Conservation (phyloP, 2,888 invertebrate species). For the Tanytarsus gracilentus region DNA sequence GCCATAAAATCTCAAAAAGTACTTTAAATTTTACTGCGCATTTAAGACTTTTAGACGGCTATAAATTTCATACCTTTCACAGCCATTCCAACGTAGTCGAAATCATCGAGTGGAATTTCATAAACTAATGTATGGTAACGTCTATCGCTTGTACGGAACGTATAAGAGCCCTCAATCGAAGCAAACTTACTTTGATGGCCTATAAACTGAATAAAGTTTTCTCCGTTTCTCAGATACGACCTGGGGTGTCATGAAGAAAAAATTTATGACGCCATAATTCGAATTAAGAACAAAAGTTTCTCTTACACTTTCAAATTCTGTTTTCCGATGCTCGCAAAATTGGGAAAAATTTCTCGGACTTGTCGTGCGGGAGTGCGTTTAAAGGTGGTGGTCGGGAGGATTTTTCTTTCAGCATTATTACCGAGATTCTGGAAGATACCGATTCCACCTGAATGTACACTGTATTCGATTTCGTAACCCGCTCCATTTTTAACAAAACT, state of each 20-base stretch:
- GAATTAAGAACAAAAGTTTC: background rate
- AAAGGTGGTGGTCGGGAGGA: background rate
- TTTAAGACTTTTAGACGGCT: too few species aligned
- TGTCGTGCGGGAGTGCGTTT: constrained; percentile 2
- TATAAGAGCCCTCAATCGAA: constrained; percentile 18
- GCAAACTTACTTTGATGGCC: background rate
- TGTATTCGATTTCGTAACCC: constrained; percentile 17
- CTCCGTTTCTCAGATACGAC: constrained; percentile 12
- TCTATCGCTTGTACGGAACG: constrained; percentile 11
- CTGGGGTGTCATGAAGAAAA: background rate
- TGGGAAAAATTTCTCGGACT: constrained; percentile 7
- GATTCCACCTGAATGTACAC: background rate
- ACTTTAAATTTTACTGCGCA: too few species aligned
- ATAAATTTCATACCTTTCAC: background rate
- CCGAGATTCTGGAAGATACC: constrained; percentile 16
- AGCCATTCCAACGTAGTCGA: background rate
- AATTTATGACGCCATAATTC: background rate
- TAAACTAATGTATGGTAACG: constrained; percentile 11
- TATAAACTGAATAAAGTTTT: constrained; percentile 19
- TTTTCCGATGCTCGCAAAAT: constrained; percentile 14
- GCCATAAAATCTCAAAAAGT: background rate
- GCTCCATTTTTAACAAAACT: constrained; percentile 9
- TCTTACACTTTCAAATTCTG: constrained; percentile 27
- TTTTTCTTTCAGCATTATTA: background rate
- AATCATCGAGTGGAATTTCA: constrained; percentile 15